Base-by-base conservation (phyloP, 1,140 invertebrate species). In the Nasonia longicornis region DNA sequence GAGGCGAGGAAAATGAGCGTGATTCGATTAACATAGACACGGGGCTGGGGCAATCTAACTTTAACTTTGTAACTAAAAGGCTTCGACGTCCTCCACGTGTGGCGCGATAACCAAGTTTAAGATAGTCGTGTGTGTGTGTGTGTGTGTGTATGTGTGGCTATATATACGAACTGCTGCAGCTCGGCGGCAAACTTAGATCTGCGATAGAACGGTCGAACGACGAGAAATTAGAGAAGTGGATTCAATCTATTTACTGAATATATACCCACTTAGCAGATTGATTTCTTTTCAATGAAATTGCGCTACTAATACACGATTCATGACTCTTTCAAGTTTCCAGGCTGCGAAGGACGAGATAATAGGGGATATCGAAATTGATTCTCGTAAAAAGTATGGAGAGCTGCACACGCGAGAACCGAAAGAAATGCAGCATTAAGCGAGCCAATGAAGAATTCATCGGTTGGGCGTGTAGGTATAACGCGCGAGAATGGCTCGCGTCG, bases 81-180 rank as follows among this genome's bases (percentile, higher is more conserved):
- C 29, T 29, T 67, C 64, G 64, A 11, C 64, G 64, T 29, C 64
- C 64, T 29, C 64, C 64, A 31, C 64, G 29, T 31, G 26, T 31
- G 22, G 64, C 26, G 26, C 64, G 64, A 29, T 67, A 67, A 67
- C 22, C 22, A 67, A 29, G 64, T 29, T 66, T 48, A 45, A 72
- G 58, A 77, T 11, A 72, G 77, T 29, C 75, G 63, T 6, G 77
- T 78, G 58, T 83, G 75, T 83, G 82, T 26, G 26, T 26, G 26
- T 1, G 26, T 1, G 26, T 1, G 26, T 26, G 26, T 0, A 3
- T 6, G 31, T 35, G 31, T 35, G 31, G 31, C 31, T 85, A n/a
- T n/a, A 58, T n/a, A 58, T 7, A 16, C 52, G 52, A 58, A 20
- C 12, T 20, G 10, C 45, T 48, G 84, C 64, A 67, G 26, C 64